A percentile compares a stretch with the other conserved stretches of the same genome.
phyloP scores from a whole-genome alignment of 2,797 vertebrate species.

The Notamacropus eugenii region DNA sequence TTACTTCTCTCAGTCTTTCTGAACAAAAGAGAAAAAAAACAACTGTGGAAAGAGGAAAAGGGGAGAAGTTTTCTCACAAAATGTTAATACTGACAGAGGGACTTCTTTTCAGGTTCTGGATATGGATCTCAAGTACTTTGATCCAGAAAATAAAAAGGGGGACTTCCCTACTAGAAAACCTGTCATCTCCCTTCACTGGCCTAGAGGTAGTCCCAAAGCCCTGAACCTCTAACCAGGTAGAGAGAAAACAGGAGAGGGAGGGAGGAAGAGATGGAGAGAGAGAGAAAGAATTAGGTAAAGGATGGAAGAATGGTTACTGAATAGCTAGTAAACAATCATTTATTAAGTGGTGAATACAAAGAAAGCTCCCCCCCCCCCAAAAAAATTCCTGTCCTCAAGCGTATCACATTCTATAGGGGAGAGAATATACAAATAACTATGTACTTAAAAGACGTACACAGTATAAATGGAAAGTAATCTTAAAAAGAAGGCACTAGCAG shows the following conservation, averaged over 20 bases:
- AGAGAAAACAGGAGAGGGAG: conserved; percentile 18
- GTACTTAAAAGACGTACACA: background rate
- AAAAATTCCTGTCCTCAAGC: background rate
- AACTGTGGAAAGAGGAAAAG: background rate
- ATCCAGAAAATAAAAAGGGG: conserved; percentile 14
- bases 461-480: background rate
- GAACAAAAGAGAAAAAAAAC: background rate
- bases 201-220: background rate
- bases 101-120: conserved; percentile 48
- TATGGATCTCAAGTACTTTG: conserved; percentile 34
- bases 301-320: background rate
- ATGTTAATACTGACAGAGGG: conserved; percentile 28
- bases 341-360: background rate
- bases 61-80: conserved; percentile 29
- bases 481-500: background rate
- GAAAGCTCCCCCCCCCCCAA: background rate
- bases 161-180: conserved; percentile 2
- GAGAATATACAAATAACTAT: background rate
- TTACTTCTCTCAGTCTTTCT: conserved; percentile 17
- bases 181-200: conserved; percentile 27
- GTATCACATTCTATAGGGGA: background rate
- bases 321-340: background rate
- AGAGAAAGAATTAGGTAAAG: background rate
- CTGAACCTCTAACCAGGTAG: conserved; percentile 9
- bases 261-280: background rate